Conservation (phyloP, 2,888 invertebrate genomes). For the Lordiphosa fenestrarum region DNA sequence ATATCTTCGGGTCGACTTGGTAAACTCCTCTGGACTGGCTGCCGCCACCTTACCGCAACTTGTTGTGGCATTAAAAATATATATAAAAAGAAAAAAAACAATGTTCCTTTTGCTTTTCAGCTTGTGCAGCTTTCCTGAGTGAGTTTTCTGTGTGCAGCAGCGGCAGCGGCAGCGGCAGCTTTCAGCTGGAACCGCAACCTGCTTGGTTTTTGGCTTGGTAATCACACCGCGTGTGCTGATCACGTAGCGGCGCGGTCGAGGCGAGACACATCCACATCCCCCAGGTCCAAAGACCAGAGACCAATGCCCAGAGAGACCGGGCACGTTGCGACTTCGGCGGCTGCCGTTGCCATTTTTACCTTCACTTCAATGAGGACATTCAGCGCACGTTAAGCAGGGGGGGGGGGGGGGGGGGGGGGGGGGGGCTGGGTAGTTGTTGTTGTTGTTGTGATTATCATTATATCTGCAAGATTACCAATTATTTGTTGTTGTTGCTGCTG, state of each 20-base stretch:
- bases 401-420: neutral
- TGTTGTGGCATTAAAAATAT: no score
- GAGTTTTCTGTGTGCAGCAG: neutral
- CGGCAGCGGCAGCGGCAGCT: neutral
- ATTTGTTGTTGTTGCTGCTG: conserved; percentile 45
- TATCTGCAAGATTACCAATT: conserved; percentile 70
- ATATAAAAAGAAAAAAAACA: neutral
- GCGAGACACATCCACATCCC: conserved; percentile 7
- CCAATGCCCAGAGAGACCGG: conserved; percentile 17
- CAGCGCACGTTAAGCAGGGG: conserved; percentile 61
- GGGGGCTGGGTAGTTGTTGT: conserved; percentile 24
- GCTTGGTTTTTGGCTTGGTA: conserved; percentile 30
- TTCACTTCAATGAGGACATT: conserved; percentile 71
- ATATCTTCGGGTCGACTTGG: no score
- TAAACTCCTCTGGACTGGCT: no score
- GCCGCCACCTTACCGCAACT: no score
- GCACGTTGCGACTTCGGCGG: conserved; percentile 30
- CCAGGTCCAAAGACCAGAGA: conserved; percentile 9
- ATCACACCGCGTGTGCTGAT: conserved; percentile 68
- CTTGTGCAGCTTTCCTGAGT: neutral
- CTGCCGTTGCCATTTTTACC: conserved; percentile 43
- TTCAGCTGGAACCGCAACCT: conserved; percentile 40
- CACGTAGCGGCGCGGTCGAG: conserved; percentile 64
- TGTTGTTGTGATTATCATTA: conserved; percentile 70
- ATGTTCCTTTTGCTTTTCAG: neutral